These are phyloP conservation scores for Vipera ursinii DNA, from an alignment of 2,797 vertebrate genomes.

Conservation along the genomic window DNA sequence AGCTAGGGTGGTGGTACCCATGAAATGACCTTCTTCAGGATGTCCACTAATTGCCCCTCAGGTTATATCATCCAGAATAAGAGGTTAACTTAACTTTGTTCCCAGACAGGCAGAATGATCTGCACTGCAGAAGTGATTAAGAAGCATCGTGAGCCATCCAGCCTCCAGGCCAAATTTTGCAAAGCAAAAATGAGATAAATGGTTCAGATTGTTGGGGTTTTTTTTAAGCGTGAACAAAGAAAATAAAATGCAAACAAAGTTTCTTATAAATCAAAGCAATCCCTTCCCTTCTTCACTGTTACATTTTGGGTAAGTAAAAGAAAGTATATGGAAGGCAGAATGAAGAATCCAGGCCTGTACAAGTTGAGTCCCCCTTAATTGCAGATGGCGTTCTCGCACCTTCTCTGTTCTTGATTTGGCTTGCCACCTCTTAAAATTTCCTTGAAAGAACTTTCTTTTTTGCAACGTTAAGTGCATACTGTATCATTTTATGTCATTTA, in stretches of 20 bases:
- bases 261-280: neutral
- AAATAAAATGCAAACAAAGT: neutral
- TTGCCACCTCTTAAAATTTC: neutral
- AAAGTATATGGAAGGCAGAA: neutral
- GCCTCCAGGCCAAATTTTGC: neutral
- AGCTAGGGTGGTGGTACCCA: neutral
- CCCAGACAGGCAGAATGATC: neutral
- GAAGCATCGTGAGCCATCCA: neutral
- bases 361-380: neutral
- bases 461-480: neutral
- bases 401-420: neutral
- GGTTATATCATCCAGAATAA: neutral
- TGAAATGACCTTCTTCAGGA: neutral
- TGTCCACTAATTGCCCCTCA: neutral
- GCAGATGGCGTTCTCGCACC: neutral
- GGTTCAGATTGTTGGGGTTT: neutral
- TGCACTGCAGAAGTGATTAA: neutral
- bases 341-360: neutral
- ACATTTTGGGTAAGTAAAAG: neutral
- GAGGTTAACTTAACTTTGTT: neutral
- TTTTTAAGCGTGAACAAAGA: neutral
- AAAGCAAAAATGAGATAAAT: neutral
- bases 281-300: neutral
- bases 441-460: neutral
- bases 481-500: neutral